Conservation (phyloP, 2,888 invertebrate species). For the Melieria omissa region DNA sequence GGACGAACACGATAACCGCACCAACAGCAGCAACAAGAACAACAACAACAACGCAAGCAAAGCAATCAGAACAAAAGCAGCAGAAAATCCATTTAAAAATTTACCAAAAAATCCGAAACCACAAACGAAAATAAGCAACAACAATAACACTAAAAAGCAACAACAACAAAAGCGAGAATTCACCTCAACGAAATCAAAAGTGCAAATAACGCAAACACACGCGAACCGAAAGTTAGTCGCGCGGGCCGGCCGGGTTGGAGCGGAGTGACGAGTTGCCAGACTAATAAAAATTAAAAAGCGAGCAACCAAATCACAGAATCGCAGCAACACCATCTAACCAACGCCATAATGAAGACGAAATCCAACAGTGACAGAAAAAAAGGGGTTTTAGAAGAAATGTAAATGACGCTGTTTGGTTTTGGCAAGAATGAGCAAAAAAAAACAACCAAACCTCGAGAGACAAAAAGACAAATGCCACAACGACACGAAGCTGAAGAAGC, state of each 20-base stretch:
- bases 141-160: not conserved
- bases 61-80: slow-evolving; percentile 8
- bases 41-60: not conserved
- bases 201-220: slow-evolving; percentile 11
- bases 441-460: not conserved
- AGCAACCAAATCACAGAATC: not conserved
- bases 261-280: not conserved
- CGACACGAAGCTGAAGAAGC: not conserved
- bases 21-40: slow-evolving; percentile 3
- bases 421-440: not conserved
- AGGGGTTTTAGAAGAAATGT: not conserved
- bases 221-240: not conserved
- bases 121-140: slow-evolving; percentile 17
- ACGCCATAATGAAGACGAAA: not conserved
- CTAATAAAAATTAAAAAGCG: not conserved
- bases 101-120: slow-evolving; percentile 24
- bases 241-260: not conserved
- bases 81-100: slow-evolving; percentile 10
- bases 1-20: not conserved
- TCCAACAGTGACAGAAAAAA: not conserved
- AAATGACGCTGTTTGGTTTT: not conserved
- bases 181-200: slow-evolving; percentile 27
- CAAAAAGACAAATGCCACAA: not conserved
- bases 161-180: not conserved
- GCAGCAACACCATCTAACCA: not conserved